Base-by-base conservation (phyloP, 2,888 invertebrate genomes). In the Adelognathus sp. region DNA sequence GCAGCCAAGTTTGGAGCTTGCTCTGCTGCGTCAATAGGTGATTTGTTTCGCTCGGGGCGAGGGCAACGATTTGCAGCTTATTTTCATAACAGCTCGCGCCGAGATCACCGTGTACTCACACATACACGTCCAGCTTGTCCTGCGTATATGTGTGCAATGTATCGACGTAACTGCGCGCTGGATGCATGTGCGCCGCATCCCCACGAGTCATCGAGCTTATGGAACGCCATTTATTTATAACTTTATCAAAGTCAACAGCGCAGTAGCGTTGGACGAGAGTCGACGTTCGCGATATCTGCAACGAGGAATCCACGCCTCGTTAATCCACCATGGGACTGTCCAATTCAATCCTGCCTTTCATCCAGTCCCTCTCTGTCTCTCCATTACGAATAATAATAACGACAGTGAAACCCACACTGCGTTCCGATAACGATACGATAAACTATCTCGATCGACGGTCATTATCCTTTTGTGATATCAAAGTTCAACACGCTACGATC, bases 171-270 rank as follows among this genome's bases (percentile, higher is more conserved):
- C 3, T 21, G 24, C 31, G 56, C 41, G 41, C 16, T 46, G 21
- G 24, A 56, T 39, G 72, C 67, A 44, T 50, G 67, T 63, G 54
- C 58, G 73, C 73, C 77, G 24, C 14, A 56, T n/a, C 27, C 69
- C 14, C 63, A n/a, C 63, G 66, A 77, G 67, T 72, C 77, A 77
- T 72, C 69, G 56, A 11, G 63, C 56, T 63, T 61, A 78, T 69
- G 63, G 33, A 78, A 78, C 63, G 67, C 73, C 77, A 73, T 69
- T 78, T 78, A 78, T 78, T 78, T 78, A 78, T 78, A 78, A 78
- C 69, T 78, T 78, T 78, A 73, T 78, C 77, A 73, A 73, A 69
- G 77, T 78, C 73, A 73, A 72, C 72, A 64, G 61, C 73, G 21
- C 58, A 29, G 31, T 33, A 46, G 31, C 46, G 50, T 39, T 61